phyloP scores from a whole-genome alignment of 2,797 vertebrate species.

The Coendou prehensilis region DNA sequence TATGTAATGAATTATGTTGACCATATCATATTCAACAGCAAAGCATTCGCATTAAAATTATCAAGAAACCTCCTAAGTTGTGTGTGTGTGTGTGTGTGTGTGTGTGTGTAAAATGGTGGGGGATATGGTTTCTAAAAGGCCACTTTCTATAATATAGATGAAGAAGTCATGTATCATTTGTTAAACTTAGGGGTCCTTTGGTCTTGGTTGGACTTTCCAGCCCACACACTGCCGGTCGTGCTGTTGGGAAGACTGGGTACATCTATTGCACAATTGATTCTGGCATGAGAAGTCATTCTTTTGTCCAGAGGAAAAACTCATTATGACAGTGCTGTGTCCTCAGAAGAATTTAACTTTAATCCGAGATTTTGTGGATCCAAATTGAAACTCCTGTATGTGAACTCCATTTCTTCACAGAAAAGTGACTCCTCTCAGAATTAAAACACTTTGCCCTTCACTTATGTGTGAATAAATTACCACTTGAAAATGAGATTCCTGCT shows the following conservation, averaged over 20 bases:
- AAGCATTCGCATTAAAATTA: neutral
- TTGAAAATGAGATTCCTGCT: constrained; percentile 54
- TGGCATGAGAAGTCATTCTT: neutral
- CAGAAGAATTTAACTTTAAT: constrained; percentile 23
- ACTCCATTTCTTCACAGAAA: neutral
- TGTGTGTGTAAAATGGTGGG: too few relatives aligned
- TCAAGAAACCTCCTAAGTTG: neutral
- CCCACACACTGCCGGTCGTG: neutral
- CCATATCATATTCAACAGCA: neutral
- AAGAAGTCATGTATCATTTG: neutral
- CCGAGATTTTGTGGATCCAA: constrained; percentile 23
- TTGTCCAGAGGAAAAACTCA: neutral
- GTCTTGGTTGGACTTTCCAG: neutral
- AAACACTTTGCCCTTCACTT: constrained; percentile 41
- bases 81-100: neutral
- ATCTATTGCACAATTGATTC: neutral
- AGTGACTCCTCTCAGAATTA: constrained; percentile 37
- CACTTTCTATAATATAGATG: neutral
- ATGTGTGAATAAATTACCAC: constrained; percentile 45
- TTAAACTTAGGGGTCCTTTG: neutral
- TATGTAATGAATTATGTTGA: neutral
- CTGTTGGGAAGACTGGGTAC: neutral
- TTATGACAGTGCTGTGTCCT: neutral
- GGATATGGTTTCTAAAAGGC: neutral
- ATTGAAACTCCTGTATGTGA: constrained; percentile 32